A percentile compares a stretch with the other conserved stretches of the same genome.
phyloP scores from a whole-genome alignment of 2,113 vertebrate genomes.

The Gallinago media region DNA sequence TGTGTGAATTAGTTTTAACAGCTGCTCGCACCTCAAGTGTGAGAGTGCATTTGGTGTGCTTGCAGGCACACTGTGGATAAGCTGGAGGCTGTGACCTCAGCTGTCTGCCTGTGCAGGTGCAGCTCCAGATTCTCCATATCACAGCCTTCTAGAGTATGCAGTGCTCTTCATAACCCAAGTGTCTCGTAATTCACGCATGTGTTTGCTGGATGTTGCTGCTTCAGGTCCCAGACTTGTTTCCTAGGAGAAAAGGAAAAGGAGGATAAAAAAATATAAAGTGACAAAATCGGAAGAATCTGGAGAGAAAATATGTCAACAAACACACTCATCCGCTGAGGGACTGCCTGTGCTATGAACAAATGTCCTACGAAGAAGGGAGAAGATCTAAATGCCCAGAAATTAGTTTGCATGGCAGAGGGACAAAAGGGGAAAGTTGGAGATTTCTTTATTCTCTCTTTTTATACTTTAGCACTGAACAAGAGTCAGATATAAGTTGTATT shows the following conservation, averaged over 20 bases:
- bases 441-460: background rate
- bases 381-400: background rate
- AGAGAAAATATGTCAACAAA: background rate
- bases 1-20: background rate
- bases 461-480: background rate
- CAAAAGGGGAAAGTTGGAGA: fast-evolving
- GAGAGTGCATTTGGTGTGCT: background rate
- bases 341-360: background rate
- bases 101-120: background rate
- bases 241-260: background rate
- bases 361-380: background rate
- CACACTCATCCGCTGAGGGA: background rate
- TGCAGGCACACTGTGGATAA: background rate
- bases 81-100: background rate
- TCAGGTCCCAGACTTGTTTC: background rate
- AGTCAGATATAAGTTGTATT: background rate
- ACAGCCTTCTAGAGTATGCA: background rate
- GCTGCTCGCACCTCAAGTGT: background rate
- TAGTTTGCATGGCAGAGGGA: background rate
- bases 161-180: background rate
- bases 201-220: background rate
- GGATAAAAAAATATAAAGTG: background rate
- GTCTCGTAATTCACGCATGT: background rate
- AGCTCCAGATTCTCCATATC: background rate
- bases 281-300: background rate